A percentile compares a stretch with the other conserved stretches of the same genome.
Evolutionary conservation across 2,797 vertebrate species (phyloP).

Genomic region (Enteromius anoplus): DNA sequence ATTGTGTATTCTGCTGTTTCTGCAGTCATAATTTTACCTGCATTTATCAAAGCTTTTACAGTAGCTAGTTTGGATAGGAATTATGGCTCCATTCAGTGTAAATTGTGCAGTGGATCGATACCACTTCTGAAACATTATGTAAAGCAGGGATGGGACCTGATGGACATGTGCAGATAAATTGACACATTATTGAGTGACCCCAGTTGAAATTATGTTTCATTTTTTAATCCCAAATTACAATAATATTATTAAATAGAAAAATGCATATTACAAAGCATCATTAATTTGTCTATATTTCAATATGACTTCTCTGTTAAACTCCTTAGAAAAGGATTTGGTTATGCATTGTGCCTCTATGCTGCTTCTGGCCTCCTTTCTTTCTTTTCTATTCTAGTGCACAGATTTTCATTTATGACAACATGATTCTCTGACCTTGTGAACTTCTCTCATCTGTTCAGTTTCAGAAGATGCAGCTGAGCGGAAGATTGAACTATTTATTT

Average conservation of each 20-base stretch:
- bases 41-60: conserved; percentile 3
- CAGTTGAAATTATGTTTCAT: neutral
- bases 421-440: conserved; percentile 19
- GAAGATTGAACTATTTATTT: conserved; percentile 27
- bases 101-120: conserved; percentile 18
- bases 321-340: neutral
- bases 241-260: neutral
- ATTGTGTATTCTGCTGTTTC: conserved; percentile 3
- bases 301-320: conserved; percentile 2
- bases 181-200: neutral
- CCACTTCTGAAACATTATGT: conserved; percentile 5
- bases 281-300: conserved; percentile 2
- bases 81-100: conserved; percentile 1
- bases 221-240: neutral
- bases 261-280: neutral
- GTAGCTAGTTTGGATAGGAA: neutral
- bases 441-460: conserved; percentile 32
- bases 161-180: neutral
- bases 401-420: conserved; percentile 25
- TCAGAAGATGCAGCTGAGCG: neutral
- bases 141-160: neutral
- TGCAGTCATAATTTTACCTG: neutral
- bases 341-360: conserved; percentile 3
- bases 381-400: neutral
- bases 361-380: neutral